Percentiles rank a stretch among this genome's conserved stretches.
These are phyloP conservation scores for Numida meleagris DNA, from an alignment of 2,113 vertebrate species.

Conservation along the genomic window DNA sequence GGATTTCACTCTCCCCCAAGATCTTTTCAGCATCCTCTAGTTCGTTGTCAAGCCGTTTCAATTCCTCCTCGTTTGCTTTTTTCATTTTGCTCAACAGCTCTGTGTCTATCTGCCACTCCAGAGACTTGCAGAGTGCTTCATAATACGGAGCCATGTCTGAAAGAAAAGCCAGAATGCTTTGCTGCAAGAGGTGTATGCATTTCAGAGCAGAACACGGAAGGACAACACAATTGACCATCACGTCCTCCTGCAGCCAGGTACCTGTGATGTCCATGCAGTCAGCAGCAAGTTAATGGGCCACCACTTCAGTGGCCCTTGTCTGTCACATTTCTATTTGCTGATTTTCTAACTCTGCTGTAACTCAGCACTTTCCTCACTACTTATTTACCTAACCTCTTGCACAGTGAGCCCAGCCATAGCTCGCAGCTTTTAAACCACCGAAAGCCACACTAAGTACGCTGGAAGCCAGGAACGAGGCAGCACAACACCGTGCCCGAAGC, in stretches of 20 bases:
- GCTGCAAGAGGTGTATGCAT: fast-evolving
- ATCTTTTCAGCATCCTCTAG: slow-evolving; percentile 96
- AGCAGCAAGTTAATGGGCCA: neutral
- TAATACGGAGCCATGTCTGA: slow-evolving; percentile 97
- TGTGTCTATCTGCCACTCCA: slow-evolving; percentile 90
- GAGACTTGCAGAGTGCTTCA: slow-evolving; percentile 91
- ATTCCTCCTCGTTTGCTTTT: slow-evolving; percentile 92
- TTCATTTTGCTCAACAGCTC: slow-evolving; percentile 94
- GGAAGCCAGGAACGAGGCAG: neutral
- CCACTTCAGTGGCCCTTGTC: neutral
- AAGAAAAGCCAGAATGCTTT: neutral
- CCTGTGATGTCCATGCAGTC: neutral
- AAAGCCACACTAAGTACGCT: too few species aligned
- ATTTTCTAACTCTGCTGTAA: too few species aligned
- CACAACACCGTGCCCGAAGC: fast-evolving
- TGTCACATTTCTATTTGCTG: too few species aligned
- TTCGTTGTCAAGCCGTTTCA: slow-evolving; percentile 90
- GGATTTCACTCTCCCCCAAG: slow-evolving; percentile 94
- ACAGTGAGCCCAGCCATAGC: fast-evolving
- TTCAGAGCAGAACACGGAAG: neutral
- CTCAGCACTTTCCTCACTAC: fast-evolving
- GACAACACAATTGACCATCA: fast-evolving
- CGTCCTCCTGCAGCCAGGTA: neutral
- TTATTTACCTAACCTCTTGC: fast-evolving
- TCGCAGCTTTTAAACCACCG: too few species aligned